phyloP scores from a whole-genome alignment of 1,140 invertebrate genomes.

The Aphaenogaster ashmeadi region DNA sequence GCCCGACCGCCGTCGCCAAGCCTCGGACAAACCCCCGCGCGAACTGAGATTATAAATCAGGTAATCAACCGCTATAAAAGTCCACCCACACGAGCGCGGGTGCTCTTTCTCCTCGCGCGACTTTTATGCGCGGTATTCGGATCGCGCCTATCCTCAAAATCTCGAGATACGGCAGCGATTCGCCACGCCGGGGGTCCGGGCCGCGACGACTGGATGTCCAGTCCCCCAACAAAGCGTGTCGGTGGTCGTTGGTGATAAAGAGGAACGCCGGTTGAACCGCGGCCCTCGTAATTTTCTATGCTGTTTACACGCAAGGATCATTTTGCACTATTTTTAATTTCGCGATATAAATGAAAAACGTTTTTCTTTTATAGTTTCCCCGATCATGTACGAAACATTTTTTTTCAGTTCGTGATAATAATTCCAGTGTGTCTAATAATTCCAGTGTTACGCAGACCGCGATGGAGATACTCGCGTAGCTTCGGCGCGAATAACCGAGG shows the following conservation, averaged over 20 bases:
- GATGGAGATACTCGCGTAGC: constrained; percentile 36
- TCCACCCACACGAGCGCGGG: constrained; percentile 71
- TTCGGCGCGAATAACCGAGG: constrained; percentile 63
- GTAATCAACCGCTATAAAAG: constrained; percentile 79
- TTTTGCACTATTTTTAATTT: constrained; percentile 21
- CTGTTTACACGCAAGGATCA: constrained; percentile 43
- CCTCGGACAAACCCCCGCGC: not conserved
- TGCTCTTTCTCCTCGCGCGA: constrained; percentile 60
- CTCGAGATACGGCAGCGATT: constrained; percentile 66
- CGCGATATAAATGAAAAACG: not conserved
- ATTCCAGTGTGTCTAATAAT: not conserved
- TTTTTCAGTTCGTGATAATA: constrained; percentile 12
- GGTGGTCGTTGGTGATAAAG: constrained; percentile 58
- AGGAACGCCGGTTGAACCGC: constrained; percentile 57
- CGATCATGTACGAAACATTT: not conserved
- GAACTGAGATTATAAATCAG: constrained; percentile 78
- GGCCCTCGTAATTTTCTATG: constrained; percentile 47
- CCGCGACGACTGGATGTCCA: constrained; percentile 11
- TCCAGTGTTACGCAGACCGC: constrained; percentile 34
- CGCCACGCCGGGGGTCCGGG: constrained; percentile 47
- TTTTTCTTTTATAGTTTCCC: not conserved
- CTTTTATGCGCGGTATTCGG: constrained; percentile 53
- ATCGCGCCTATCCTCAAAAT: constrained; percentile 57
- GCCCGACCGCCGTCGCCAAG: constrained; percentile 12
- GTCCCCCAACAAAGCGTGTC: constrained; percentile 68